Evolutionary conservation across 2,113 vertebrate species (phyloP).

Genomic region (Herpetotheres cachinnans): DNA sequence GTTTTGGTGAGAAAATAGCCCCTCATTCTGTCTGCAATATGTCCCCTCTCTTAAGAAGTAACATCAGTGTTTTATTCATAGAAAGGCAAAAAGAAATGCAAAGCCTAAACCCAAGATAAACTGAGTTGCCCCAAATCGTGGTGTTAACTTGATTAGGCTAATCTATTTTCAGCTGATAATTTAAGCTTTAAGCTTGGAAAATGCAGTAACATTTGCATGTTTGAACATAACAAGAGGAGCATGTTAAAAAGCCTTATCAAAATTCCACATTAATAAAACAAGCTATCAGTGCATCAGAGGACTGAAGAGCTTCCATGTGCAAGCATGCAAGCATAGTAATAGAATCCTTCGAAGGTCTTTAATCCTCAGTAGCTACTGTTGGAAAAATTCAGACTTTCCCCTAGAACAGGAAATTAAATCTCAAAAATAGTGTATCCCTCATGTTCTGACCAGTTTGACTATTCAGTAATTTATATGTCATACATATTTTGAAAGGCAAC

Average conservation of each 20-base stretch:
- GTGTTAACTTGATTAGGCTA: background rate
- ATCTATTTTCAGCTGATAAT: background rate
- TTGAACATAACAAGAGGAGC: background rate
- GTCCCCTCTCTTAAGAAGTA: background rate
- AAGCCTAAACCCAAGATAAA: background rate
- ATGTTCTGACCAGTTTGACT: background rate
- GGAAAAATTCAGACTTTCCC: background rate
- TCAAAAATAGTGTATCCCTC: background rate
- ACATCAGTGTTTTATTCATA: background rate
- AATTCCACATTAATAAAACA: slow-evolving; percentile 35
- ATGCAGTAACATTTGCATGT: background rate
- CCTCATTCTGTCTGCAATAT: background rate
- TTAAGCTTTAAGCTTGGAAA: background rate
- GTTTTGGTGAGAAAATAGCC: background rate
- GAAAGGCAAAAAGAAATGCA: background rate
- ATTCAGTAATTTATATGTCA: background rate
- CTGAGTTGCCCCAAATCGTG: background rate
- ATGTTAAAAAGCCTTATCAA: slow-evolving; percentile 1
- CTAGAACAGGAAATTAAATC: background rate
- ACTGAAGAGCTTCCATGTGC: background rate
- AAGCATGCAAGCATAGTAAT: background rate
- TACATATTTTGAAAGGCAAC: background rate
- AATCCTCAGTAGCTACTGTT: background rate
- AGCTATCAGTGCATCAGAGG: background rate
- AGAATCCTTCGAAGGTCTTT: background rate